Conservation (phyloP, 2,797 vertebrate genomes). For the Somateria mollissima region DNA sequence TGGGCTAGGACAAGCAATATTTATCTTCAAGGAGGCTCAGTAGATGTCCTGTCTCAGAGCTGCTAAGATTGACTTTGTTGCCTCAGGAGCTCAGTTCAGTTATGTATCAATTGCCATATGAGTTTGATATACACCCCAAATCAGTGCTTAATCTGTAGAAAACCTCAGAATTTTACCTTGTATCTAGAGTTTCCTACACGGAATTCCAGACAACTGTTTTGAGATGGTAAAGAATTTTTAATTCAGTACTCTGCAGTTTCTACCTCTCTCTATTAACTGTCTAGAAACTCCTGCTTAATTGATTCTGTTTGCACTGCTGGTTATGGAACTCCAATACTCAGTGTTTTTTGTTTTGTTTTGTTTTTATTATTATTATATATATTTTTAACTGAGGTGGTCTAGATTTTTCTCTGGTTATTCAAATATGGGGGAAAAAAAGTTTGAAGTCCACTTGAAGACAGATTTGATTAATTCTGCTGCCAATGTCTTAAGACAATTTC, state of each 20-base stretch:
- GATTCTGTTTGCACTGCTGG: neutral
- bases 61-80: neutral
- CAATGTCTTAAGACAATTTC: neutral
- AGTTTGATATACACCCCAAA: neutral
- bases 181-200: neutral
- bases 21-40: neutral
- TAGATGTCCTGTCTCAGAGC: neutral
- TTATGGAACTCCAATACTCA: neutral
- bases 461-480: neutral
- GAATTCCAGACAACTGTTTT: neutral
- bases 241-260: neutral
- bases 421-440: neutral
- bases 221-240: neutral
- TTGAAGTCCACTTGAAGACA: neutral
- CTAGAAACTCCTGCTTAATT: neutral
- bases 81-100: neutral
- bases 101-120: neutral
- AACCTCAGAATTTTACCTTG: neutral
- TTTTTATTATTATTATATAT: neutral
- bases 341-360: no score
- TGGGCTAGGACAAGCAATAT: neutral
- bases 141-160: neutral
- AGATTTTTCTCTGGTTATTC: neutral
- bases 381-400: neutral
- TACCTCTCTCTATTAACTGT: neutral